Evolutionary conservation across 2,113 vertebrate species (phyloP).

Genomic region (Vulpes lagopus): DNA sequence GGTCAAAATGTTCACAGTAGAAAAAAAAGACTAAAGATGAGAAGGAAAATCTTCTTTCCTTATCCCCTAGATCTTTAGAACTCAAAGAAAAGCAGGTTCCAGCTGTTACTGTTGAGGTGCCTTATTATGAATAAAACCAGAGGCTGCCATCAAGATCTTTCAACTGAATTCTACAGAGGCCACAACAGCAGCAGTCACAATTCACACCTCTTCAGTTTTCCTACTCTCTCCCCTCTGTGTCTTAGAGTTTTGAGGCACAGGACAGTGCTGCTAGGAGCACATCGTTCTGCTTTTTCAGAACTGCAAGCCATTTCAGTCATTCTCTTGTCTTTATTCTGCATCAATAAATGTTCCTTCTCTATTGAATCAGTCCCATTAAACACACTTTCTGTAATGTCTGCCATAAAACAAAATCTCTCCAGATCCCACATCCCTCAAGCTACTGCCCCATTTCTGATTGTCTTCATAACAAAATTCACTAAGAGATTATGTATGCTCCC

Average conservation of each 20-base stretch:
- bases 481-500: conserved; percentile 35
- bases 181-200: background rate
- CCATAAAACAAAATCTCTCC: conserved; percentile 26
- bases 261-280: conserved; percentile 73
- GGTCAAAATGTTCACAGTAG: background rate
- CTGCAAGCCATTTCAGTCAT: conserved; percentile 65
- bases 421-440: conserved; percentile 18
- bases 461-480: conserved; percentile 56
- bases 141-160: conserved; percentile 26
- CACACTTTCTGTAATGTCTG: conserved; percentile 37
- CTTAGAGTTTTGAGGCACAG: conserved; percentile 62
- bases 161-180: conserved; percentile 46
- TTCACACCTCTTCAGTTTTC: conserved; percentile 47
- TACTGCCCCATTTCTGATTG: background rate
- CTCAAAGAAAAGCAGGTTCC: conserved; percentile 28
- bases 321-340: background rate
- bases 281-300: conserved; percentile 69
- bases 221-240: conserved; percentile 70
- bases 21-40: background rate
- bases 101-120: conserved; percentile 23
- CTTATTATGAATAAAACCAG: conserved; percentile 47
- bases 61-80: conserved; percentile 38
- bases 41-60: conserved; percentile 43
- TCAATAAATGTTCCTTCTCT: background rate
- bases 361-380: conserved; percentile 12